Evolutionary conservation across 2,113 vertebrate genomes (phyloP).

Genomic region (Tonatia bakeri): DNA sequence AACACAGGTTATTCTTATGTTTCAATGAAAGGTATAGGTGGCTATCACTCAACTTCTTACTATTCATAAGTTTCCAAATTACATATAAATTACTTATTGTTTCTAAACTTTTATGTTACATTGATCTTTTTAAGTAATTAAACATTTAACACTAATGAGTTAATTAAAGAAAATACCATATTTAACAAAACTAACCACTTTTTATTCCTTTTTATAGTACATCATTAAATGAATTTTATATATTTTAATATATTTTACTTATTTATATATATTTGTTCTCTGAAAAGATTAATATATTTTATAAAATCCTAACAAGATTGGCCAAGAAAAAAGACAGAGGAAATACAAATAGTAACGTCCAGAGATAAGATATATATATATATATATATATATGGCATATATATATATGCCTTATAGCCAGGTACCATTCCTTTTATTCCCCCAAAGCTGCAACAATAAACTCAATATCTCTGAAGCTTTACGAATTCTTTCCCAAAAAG

Average conservation of each 20-base stretch:
- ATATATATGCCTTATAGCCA: background rate
- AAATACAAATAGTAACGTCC: background rate
- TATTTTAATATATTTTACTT: background rate
- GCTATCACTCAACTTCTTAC: background rate
- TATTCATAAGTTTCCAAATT: slow-evolving; percentile 45
- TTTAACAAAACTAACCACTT: slow-evolving; percentile 47
- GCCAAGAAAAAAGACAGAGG: background rate
- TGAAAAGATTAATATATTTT: background rate
- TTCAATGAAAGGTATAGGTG: background rate
- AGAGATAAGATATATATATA: background rate
- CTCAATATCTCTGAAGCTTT: background rate
- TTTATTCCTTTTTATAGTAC: slow-evolving; percentile 34
- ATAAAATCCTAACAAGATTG: background rate
- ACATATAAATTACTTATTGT: slow-evolving; percentile 30
- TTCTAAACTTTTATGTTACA: slow-evolving; percentile 46
- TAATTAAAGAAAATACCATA: slow-evolving; percentile 54
- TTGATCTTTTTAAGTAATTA: slow-evolving; percentile 44
- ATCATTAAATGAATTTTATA: background rate
- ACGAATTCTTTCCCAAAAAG: background rate
- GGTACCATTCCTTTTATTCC: background rate
- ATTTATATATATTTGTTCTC: background rate
- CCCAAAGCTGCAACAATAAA: background rate
- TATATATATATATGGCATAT: background rate
- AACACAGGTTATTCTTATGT: background rate
- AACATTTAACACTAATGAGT: slow-evolving; percentile 50